Percentiles rank a stretch among this genome's conserved stretches.
Conservation (phyloP, 1,140 invertebrate species). For the Lepidostoma basale region DNA sequence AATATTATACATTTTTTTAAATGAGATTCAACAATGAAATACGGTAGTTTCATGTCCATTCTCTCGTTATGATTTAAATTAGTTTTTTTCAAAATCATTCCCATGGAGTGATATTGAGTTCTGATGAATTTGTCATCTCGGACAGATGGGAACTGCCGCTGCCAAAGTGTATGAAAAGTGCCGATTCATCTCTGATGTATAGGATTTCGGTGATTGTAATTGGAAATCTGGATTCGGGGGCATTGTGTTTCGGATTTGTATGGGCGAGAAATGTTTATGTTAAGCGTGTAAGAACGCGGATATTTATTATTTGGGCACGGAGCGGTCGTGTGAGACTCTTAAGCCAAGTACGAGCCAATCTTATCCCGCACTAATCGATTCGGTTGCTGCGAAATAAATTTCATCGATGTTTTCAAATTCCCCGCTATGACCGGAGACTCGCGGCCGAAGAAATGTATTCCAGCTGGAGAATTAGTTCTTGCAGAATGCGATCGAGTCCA, state of each 20-base stretch:
- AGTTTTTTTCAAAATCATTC: not conserved
- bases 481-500: not conserved
- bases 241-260: slow-evolving; percentile 6
- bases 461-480: too few relatives aligned
- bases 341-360: too few relatives aligned
- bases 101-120: not conserved
- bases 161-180: not conserved
- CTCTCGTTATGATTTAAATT: too few relatives aligned
- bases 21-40: too few relatives aligned
- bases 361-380: too few relatives aligned
- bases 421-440: too few relatives aligned
- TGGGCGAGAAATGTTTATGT: slow-evolving; percentile 16
- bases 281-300: slow-evolving; percentile 19
- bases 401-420: too few relatives aligned
- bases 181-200: slow-evolving; percentile 13
- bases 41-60: too few relatives aligned
- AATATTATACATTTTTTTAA: too few relatives aligned
- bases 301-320: not conserved
- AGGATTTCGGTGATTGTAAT: slow-evolving; percentile 14
- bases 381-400: too few relatives aligned
- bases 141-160: not conserved
- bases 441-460: too few relatives aligned
- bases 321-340: not conserved
- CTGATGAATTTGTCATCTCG: slow-evolving; percentile 7
- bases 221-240: slow-evolving; percentile 14